Conservation (phyloP, 2,888 invertebrate species). For the Lepas anatifera region DNA sequence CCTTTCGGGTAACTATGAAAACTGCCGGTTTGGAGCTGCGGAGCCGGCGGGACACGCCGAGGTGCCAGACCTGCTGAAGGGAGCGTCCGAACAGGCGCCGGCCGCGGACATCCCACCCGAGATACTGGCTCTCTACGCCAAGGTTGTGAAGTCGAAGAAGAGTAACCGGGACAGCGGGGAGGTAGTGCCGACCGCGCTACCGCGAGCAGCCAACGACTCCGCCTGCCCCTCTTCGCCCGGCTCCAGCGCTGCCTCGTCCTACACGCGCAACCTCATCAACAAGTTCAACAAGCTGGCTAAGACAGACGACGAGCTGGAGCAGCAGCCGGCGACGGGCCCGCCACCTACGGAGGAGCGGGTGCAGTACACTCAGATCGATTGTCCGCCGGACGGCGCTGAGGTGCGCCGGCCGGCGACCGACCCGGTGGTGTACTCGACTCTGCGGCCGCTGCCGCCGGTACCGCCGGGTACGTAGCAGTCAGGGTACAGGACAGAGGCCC, state of each 20-base stretch:
- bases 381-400: neutral
- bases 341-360: neutral
- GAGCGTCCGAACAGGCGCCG: neutral
- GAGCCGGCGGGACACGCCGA: neutral
- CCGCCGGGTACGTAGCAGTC: slow-evolving; percentile 15
- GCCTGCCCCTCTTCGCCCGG: slow-evolving; percentile 8
- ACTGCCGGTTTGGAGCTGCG: neutral
- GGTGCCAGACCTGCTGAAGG: neutral
- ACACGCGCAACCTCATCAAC: slow-evolving; percentile 14
- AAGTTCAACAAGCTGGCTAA: slow-evolving; percentile 18
- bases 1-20: neutral
- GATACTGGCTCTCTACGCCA: slow-evolving; percentile 28
- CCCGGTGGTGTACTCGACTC: slow-evolving; percentile 10
- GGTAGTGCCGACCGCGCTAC: neutral
- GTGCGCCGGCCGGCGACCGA: slow-evolving; percentile 12
- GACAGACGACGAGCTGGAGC: slow-evolving; percentile 13
- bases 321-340: slow-evolving; percentile 2
- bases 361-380: neutral
- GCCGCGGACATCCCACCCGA: slow-evolving; percentile 25
- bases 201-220: slow-evolving; percentile 6
- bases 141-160: slow-evolving; percentile 29
- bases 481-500: neutral
- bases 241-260: slow-evolving; percentile 11
- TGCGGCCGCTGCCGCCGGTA: slow-evolving; percentile 22
- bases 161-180: slow-evolving; percentile 11